Conservation (phyloP, 2,888 invertebrate genomes). For the Phytoseiulus persimilis region DNA sequence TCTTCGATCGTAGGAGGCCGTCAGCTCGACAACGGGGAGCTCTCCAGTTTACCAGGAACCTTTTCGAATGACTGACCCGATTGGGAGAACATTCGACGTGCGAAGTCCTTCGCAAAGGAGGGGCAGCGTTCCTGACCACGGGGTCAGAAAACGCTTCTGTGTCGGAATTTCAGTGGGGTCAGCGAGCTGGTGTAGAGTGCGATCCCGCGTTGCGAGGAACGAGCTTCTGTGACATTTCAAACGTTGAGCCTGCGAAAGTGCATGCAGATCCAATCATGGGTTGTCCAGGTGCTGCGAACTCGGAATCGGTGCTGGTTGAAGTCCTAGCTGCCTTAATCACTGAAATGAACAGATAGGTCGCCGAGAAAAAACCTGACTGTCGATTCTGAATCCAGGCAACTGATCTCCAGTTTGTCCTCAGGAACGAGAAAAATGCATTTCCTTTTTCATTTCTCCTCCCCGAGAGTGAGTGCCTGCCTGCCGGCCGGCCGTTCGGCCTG, state of each 20-base stretch:
- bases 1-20: not conserved
- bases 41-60: too few relatives aligned
- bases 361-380: not conserved
- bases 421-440: constrained; percentile 5
- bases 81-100: too few relatives aligned
- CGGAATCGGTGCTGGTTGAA: too few relatives aligned
- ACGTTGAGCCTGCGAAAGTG: not conserved
- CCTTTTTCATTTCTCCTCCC: not conserved
- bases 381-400: not conserved
- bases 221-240: not conserved
- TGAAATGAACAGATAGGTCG: not conserved
- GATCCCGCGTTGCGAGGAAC: not conserved
- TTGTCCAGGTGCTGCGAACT: not conserved
- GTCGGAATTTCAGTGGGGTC: too few relatives aligned
- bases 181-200: too few relatives aligned
- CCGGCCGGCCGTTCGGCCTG: not conserved
- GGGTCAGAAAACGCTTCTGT: too few relatives aligned
- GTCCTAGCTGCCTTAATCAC: not conserved
- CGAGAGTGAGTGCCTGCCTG: not conserved
- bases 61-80: too few relatives aligned
- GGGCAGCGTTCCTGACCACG: too few relatives aligned
- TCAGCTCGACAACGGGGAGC: not conserved
- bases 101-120: too few relatives aligned
- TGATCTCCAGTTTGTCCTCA: not conserved
- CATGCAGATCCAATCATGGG: not conserved